phyloP scores from a whole-genome alignment of 2,888 invertebrate genomes.

The Pristionchus exspectatus region DNA sequence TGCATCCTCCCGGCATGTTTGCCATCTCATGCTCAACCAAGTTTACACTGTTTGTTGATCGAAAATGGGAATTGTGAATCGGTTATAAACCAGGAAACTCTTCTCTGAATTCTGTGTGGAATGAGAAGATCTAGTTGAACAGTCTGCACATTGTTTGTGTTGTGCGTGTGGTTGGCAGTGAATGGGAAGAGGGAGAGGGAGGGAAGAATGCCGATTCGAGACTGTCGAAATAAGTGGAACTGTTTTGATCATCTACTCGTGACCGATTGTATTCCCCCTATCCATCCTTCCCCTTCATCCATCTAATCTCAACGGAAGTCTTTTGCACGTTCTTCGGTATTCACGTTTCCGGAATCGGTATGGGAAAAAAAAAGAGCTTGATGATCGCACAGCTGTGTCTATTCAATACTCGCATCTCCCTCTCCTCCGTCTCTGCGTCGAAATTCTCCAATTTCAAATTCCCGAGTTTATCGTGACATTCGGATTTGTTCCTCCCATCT shows the following conservation, averaged over 20 bases:
- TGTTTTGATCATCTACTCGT: not conserved
- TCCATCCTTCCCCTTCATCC: not conserved
- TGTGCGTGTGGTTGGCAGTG: not conserved
- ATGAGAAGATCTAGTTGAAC: not conserved
- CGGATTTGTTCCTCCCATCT: not conserved
- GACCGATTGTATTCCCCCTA: not conserved
- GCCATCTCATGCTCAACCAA: not conserved
- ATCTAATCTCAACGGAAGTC: not conserved
- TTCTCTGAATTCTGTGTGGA: not conserved
- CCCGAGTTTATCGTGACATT: constrained; percentile 28
- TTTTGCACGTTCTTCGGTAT: constrained; percentile 19
- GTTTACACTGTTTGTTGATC: constrained; percentile 7
- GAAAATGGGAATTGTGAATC: not conserved
- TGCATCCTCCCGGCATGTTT: not conserved
- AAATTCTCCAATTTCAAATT: not conserved
- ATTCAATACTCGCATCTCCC: constrained; percentile 6
- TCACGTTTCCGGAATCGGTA: constrained; percentile 43
- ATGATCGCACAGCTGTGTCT: constrained; percentile 19
- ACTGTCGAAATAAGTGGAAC: constrained; percentile 39
- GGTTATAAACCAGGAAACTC: not conserved
- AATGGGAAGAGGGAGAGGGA: constrained; percentile 3
- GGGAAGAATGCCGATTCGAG: constrained; percentile 14
- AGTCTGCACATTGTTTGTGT: constrained; percentile 24
- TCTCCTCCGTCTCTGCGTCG: not conserved
- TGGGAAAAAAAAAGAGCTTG: not conserved